Conservation (phyloP, 2,888 invertebrate species). For the Standfussiana lucernea region DNA sequence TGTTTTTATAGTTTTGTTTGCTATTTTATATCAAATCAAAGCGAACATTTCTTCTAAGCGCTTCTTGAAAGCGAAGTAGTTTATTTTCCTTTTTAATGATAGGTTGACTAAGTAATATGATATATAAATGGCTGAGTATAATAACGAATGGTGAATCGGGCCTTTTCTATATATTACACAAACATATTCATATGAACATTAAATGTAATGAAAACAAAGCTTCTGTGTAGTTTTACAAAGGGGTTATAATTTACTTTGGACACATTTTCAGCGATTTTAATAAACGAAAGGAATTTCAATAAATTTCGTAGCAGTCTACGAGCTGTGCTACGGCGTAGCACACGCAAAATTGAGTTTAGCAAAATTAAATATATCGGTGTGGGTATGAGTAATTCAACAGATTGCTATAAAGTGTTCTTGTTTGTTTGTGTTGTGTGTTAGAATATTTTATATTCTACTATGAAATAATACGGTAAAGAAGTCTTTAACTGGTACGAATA, state of each 20-base stretch:
- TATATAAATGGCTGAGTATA: no score
- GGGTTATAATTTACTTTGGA: constrained; percentile 19
- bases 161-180: background rate
- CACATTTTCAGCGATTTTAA: constrained; percentile 46
- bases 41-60: background rate
- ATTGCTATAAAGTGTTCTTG: constrained; percentile 25
- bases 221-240: background rate
- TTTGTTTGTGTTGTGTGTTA: no score
- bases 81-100: constrained; percentile 9
- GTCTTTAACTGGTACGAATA: no score
- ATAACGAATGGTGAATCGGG: background rate
- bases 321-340: constrained; percentile 62
- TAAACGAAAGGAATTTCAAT: constrained; percentile 56
- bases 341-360: constrained; percentile 36
- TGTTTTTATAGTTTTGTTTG: background rate
- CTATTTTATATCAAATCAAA: background rate
- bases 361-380: constrained; percentile 36
- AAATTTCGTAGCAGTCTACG: constrained; percentile 52
- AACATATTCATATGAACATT: background rate
- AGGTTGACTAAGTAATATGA: background rate
- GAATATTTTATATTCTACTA: no score
- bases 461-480: background rate
- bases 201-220: background rate
- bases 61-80: background rate
- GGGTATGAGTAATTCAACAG: constrained; percentile 12